These are phyloP conservation scores for Operophtera brumata DNA, from an alignment of 2,888 invertebrate species.

Conservation along the genomic window DNA sequence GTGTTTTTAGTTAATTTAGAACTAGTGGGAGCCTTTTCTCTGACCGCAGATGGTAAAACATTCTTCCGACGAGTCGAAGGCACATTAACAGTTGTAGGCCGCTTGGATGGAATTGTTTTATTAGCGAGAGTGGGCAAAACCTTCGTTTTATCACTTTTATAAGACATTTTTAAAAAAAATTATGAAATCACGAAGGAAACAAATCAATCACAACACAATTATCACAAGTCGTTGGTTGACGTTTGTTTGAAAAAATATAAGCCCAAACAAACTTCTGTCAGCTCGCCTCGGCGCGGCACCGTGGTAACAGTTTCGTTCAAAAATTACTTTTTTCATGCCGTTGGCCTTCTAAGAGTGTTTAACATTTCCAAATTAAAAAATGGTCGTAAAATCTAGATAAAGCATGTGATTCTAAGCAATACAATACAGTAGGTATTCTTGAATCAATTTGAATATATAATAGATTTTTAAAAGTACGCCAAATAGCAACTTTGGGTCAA, in stretches of 20 bases:
- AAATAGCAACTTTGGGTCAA: too few species aligned
- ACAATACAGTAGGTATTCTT: too few species aligned
- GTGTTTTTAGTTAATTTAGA: slow-evolving; percentile 46
- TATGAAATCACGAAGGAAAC: background rate
- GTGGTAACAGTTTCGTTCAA: slow-evolving; percentile 60
- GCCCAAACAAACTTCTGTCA: too few species aligned
- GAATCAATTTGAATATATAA: too few species aligned
- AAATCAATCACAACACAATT: background rate
- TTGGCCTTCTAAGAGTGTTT: too few species aligned
- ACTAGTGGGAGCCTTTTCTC: slow-evolving; percentile 38
- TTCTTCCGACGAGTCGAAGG: slow-evolving; percentile 44
- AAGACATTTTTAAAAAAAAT: slow-evolving; percentile 45
- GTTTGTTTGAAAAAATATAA: too few species aligned
- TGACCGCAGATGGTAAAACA: slow-evolving; percentile 26
- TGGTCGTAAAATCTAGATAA: too few species aligned
- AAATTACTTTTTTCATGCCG: too few species aligned
- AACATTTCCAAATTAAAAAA: too few species aligned
- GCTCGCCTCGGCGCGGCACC: slow-evolving; percentile 25
- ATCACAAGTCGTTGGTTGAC: background rate
- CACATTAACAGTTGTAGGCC: slow-evolving; percentile 44
- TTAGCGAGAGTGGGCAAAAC: slow-evolving; percentile 42
- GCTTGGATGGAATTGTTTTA: slow-evolving; percentile 49
- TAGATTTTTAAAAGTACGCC: too few species aligned
- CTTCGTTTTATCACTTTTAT: slow-evolving; percentile 62
- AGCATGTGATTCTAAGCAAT: too few species aligned